Conservation (phyloP, 37 sponge, comb jelly and placozoan species). For the Cladorhizidae sp. region DNA sequence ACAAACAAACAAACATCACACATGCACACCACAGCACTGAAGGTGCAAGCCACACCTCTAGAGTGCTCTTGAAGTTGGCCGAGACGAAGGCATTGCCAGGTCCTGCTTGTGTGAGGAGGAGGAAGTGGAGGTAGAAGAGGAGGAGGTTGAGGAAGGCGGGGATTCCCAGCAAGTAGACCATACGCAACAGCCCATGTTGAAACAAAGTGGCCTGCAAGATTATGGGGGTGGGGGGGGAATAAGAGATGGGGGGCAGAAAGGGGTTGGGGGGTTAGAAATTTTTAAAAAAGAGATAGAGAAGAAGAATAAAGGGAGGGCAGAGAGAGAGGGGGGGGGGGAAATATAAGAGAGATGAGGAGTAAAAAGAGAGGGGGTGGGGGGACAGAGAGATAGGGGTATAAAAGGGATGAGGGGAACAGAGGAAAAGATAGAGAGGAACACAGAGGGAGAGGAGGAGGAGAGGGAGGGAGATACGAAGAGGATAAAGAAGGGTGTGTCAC, state of each 20-base stretch:
- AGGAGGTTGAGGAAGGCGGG: constrained; percentile 56
- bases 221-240: not conserved
- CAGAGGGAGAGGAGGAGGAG: too few relatives aligned
- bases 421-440: too few relatives aligned
- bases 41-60: constrained; percentile 1
- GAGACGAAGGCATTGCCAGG: constrained; percentile 66
- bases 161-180: constrained; percentile 59
- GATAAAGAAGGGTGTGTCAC: too few relatives aligned
- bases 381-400: too few relatives aligned
- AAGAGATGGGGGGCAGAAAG: too few relatives aligned
- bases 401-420: too few relatives aligned
- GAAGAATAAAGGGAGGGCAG: too few relatives aligned
- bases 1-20: too few relatives aligned
- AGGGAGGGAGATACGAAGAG: too few relatives aligned
- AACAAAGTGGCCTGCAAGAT: constrained; percentile 27
- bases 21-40: not conserved
- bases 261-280: not conserved
- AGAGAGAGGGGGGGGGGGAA: too few relatives aligned
- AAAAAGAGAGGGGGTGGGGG: too few relatives aligned
- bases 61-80: constrained; percentile 31
- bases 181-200: constrained; percentile 37
- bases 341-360: too few relatives aligned
- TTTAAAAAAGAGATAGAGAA: not conserved
- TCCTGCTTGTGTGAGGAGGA: constrained; percentile 55
- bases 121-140: constrained; percentile 70